phyloP scores from a whole-genome alignment of 2,113 vertebrate genomes.

The Asarcornis scutulata region DNA sequence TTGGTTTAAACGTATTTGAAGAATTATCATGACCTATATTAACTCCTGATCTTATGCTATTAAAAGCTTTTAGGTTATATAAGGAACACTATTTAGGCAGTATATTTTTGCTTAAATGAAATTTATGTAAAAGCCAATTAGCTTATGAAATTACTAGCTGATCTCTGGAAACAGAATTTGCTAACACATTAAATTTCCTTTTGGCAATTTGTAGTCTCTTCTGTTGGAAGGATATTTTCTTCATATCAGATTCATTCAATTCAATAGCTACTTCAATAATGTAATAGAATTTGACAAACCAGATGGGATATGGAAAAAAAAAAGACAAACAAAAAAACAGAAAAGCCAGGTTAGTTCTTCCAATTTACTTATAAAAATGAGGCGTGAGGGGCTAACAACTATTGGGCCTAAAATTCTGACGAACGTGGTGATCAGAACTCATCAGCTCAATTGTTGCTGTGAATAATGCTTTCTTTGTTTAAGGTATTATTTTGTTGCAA shows the following conservation, averaged over 20 bases:
- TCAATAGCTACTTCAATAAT: slow-evolving; percentile 7
- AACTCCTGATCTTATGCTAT: neutral
- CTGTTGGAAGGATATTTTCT: slow-evolving; percentile 15
- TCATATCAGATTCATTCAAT: neutral
- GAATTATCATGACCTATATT: neutral
- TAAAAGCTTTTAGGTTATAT: neutral
- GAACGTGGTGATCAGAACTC: neutral
- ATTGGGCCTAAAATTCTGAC: neutral
- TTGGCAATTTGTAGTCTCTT: neutral
- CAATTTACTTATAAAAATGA: slow-evolving; percentile 14
- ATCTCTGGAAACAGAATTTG: slow-evolving; percentile 5
- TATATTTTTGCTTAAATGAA: neutral
- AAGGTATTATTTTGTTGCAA: neutral
- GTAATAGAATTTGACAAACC: slow-evolving; percentile 10
- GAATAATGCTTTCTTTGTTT: neutral
- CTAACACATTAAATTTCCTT: neutral
- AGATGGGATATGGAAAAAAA: neutral
- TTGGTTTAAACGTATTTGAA: neutral
- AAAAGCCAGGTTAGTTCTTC: neutral
- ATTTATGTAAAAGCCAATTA: neutral
- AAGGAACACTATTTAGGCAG: neutral
- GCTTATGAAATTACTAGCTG: neutral
- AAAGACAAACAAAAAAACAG: neutral
- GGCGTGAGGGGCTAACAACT: neutral
- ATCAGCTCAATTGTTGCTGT: neutral